phyloP scores from a whole-genome alignment of 1,140 invertebrate genomes.

The Eubasilissa regina region DNA sequence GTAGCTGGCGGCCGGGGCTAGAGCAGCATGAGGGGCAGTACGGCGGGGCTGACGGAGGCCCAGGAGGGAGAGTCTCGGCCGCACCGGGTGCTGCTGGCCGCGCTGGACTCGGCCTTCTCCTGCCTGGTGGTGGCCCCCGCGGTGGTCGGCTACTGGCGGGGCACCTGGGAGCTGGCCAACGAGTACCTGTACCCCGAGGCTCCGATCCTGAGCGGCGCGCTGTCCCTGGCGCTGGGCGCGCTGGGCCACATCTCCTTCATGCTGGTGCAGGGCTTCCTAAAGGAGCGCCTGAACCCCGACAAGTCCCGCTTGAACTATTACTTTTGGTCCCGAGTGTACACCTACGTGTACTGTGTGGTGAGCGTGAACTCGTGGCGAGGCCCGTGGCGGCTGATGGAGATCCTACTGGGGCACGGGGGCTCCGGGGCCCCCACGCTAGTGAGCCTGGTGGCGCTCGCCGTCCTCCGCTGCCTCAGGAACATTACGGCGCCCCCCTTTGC shows the following conservation, averaged over 20 bases:
- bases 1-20: neutral
- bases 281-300: slow-evolving; percentile 77
- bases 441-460: slow-evolving; percentile 77
- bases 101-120: slow-evolving; percentile 82
- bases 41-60: slow-evolving; percentile 72
- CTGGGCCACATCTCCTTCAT: slow-evolving; percentile 79
- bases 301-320: slow-evolving; percentile 80
- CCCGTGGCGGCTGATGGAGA: slow-evolving; percentile 83
- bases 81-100: slow-evolving; percentile 76
- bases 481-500: slow-evolving; percentile 87
- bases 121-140: slow-evolving; percentile 82
- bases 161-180: slow-evolving; percentile 87
- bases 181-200: slow-evolving; percentile 78
- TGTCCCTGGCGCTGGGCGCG: slow-evolving; percentile 80
- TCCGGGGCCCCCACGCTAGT: slow-evolving; percentile 76
- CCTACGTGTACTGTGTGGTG: slow-evolving; percentile 81
- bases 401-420: slow-evolving; percentile 76
- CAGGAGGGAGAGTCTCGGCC: slow-evolving; percentile 68
- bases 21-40: slow-evolving; percentile 73
- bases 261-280: slow-evolving; percentile 77
- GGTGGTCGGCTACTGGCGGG: slow-evolving; percentile 89
- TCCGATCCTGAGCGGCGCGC: slow-evolving; percentile 73
- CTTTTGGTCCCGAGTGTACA: slow-evolving; percentile 81
- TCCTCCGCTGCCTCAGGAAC: slow-evolving; percentile 81
- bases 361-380: slow-evolving; percentile 91